phyloP scores from a whole-genome alignment of 2,797 vertebrate species.

The Hippopotamyrus pictus region DNA sequence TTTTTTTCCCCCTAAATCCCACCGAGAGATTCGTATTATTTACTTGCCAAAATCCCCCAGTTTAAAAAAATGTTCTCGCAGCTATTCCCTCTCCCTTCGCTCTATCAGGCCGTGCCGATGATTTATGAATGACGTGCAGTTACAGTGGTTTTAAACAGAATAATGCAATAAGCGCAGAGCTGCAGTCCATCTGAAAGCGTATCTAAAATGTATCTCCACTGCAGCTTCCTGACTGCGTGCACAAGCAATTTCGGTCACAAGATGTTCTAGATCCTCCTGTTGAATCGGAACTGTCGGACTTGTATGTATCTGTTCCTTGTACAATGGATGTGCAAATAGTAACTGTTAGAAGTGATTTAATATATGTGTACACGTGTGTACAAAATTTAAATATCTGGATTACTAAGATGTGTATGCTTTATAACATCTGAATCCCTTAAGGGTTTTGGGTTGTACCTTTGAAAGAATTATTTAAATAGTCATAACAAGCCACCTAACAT shows the following conservation, averaged over 20 bases:
- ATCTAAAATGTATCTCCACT: neutral
- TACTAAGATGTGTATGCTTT: neutral
- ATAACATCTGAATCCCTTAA: neutral
- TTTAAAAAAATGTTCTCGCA: neutral
- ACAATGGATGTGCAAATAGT: neutral
- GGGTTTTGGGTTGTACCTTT: neutral
- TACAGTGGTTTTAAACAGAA: neutral
- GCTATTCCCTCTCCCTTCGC: neutral
- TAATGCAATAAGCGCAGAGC: neutral
- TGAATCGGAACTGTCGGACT: neutral
- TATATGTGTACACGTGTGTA: neutral
- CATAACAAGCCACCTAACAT: neutral
- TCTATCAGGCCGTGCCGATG: neutral
- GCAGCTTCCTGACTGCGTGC: neutral
- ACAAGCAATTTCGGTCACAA: neutral
- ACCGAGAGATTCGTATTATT: neutral
- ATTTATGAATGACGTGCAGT: neutral
- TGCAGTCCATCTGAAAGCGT: neutral
- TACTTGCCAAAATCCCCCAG: neutral
- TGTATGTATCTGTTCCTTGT: neutral
- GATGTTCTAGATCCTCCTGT: neutral
- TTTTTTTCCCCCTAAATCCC: neutral
- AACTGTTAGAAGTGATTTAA: neutral
- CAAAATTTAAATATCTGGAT: neutral
- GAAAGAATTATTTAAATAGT: neutral